A percentile compares a stretch with the other conserved stretches of the same genome.
Conservation (phyloP, 64 coral and sea anemone genomes). For the Dendronephthya gigantea region DNA sequence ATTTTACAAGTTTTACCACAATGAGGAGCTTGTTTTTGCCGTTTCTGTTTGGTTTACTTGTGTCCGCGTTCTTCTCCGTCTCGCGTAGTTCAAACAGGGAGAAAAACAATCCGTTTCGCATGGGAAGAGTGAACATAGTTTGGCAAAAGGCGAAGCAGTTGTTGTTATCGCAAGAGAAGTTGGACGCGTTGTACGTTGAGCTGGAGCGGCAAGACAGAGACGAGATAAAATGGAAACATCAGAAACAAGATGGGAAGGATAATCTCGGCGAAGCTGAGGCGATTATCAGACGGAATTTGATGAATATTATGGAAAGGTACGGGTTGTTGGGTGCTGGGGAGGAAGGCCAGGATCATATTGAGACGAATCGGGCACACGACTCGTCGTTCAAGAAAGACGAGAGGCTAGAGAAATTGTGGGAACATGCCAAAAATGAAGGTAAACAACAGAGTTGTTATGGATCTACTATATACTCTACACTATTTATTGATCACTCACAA, state of each 20-base stretch:
- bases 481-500: too few species aligned
- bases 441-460: neutral
- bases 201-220: neutral
- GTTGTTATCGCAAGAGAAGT: neutral
- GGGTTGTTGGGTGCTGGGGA: neutral
- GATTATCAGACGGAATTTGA: neutral
- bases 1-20: neutral
- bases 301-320: neutral
- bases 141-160: neutral
- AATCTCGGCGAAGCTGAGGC: neutral
- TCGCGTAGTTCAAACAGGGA: neutral
- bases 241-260: neutral
- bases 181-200: neutral
- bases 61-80: too few species aligned
- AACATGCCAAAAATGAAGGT: neutral
- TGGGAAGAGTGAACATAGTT: neutral
- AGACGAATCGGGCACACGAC: neutral
- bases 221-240: neutral
- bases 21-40: neutral
- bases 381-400: neutral
- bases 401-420: slow-evolving; percentile 5
- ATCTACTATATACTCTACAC: too few species aligned
- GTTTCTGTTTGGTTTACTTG: neutral
- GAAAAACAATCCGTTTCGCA: neutral
- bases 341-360: neutral